phyloP scores from a whole-genome alignment of 1,140 invertebrate genomes.

The Drosophila repleta region DNA sequence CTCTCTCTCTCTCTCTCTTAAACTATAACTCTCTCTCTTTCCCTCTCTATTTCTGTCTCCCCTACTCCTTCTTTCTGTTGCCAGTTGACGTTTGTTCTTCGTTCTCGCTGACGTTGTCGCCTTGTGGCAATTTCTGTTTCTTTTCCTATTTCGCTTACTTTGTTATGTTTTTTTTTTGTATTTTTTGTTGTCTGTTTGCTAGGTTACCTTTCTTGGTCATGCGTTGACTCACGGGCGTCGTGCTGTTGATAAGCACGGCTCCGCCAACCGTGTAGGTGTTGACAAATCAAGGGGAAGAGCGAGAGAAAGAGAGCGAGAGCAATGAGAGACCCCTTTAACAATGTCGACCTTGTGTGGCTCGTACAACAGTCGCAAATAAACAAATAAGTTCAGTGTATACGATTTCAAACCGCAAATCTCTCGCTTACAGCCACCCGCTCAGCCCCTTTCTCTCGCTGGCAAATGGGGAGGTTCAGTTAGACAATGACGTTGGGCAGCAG shows the following conservation, averaged over 20 bases:
- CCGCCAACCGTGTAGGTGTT: slow-evolving; percentile 47
- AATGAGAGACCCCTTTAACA: slow-evolving; percentile 9
- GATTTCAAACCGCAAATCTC: slow-evolving; percentile 58
- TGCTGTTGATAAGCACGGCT: slow-evolving; percentile 64
- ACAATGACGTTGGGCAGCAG: slow-evolving; percentile 73
- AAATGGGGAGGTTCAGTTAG: slow-evolving; percentile 8
- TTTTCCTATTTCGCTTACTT: slow-evolving; percentile 47
- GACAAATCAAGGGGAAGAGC: slow-evolving; percentile 9
- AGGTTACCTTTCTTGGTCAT: slow-evolving; percentile 76
- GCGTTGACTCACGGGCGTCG: slow-evolving; percentile 68
- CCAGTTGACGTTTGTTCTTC: slow-evolving; percentile 59
- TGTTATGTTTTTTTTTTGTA: slow-evolving; percentile 1
- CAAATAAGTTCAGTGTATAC: slow-evolving; percentile 7
- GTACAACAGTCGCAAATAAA: slow-evolving; percentile 21
- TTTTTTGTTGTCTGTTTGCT: slow-evolving; percentile 57
- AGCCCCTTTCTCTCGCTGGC: not conserved
- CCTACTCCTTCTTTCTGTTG: slow-evolving; percentile 44
- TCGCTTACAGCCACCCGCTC: slow-evolving; percentile 23
- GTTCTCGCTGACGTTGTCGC: slow-evolving; percentile 40
- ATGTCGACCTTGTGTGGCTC: slow-evolving; percentile 34
- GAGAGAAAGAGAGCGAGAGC: not conserved
- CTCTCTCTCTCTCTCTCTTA: slow-evolving; percentile 14
- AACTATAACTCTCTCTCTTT: slow-evolving; percentile 13
- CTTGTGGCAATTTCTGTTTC: slow-evolving; percentile 52
- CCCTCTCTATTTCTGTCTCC: not conserved